phyloP scores from a whole-genome alignment of 2,888 invertebrate genomes.

The Gasteruption jaculator region DNA sequence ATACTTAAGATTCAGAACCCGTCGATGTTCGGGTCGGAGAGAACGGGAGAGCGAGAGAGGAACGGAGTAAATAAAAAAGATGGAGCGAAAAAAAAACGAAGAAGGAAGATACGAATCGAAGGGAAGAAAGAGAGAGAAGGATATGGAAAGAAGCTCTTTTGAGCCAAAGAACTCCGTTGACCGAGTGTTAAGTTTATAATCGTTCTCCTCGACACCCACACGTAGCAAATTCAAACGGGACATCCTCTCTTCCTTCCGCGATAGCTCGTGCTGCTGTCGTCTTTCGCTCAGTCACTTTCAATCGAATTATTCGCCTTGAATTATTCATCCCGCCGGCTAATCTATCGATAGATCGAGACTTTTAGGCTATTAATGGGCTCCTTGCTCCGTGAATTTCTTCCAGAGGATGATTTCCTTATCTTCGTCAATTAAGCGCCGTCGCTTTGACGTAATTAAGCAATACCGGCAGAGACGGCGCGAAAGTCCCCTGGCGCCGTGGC shows the following conservation, averaged over 20 bases:
- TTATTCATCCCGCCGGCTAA: no score
- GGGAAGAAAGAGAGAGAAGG: constrained; percentile 11
- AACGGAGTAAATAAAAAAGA: constrained; percentile 10
- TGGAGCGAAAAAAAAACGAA: constrained; percentile 8
- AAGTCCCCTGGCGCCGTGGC: no score
- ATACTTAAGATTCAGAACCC: constrained; percentile 45
- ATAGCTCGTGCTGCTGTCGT: constrained; percentile 35
- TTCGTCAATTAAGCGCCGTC: no score
- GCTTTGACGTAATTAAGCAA: no score
- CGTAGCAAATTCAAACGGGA: constrained; percentile 41
- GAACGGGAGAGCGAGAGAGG: constrained; percentile 11
- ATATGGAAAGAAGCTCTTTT: constrained; percentile 11
- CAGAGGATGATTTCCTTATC: no score
- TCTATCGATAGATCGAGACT: no score
- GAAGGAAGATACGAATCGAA: constrained; percentile 3
- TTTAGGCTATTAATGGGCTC: no score
- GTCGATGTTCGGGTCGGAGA: constrained; percentile 22
- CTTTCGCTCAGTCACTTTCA: no score
- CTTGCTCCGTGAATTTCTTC: no score
- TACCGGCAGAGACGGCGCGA: no score
- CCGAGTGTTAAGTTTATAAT: constrained; percentile 40
- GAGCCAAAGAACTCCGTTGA: constrained; percentile 46
- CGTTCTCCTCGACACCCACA: constrained; percentile 35
- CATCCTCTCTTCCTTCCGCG: constrained; percentile 46
- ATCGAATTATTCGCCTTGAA: no score